Base-by-base conservation (phyloP, 2,113 vertebrate species). In the Illadopsis cleaveri region DNA sequence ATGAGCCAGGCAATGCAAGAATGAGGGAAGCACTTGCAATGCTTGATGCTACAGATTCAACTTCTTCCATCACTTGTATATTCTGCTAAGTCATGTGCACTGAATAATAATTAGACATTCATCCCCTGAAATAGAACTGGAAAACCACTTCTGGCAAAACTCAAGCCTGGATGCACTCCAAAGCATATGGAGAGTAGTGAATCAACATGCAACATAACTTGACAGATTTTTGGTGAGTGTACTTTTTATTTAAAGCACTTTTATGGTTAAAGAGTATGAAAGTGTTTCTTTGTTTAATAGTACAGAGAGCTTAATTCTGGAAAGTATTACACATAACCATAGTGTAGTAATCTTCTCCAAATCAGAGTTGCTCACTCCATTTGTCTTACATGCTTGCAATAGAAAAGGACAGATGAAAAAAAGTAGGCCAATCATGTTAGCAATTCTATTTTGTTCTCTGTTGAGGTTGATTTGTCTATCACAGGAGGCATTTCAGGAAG, bases 71-170 rank as follows among this genome's bases (percentile, higher is more conserved):
- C 93, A 83, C 79, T 96, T 90, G 87, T 91, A 73, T 89, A 96
- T 95, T 97, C 95, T 89, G 93, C 86, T 82, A 94, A 96, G 83
- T 91, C 88, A 82, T 76, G 61, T 87, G 88, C 77, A 94, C 33
- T 93, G 97, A 97, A 98, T 97, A 97, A 95, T 96, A 98, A 98
- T 97, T 96, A 98, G 96, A 97, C 91, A 97, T 84, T 92, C 82
- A 94, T 95, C 90, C 93, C 91, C 79, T 95, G 95, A 96, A 97
- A 98, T 79, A 92, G 89, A 94, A 92, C 87, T 96, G 95, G 94
- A 97, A 98, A 96, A 96, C 81, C 87, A 93, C 86, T 96, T 96
- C 89, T 98, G 94, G 97, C 96, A 97, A 94, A 98, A 93, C 69
- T 95, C 87, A 96, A 96, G 79, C 47, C 90, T 98, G 97, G 98